Base-by-base conservation (phyloP, 1,140 invertebrate genomes). In the Lepidurus packardi region DNA sequence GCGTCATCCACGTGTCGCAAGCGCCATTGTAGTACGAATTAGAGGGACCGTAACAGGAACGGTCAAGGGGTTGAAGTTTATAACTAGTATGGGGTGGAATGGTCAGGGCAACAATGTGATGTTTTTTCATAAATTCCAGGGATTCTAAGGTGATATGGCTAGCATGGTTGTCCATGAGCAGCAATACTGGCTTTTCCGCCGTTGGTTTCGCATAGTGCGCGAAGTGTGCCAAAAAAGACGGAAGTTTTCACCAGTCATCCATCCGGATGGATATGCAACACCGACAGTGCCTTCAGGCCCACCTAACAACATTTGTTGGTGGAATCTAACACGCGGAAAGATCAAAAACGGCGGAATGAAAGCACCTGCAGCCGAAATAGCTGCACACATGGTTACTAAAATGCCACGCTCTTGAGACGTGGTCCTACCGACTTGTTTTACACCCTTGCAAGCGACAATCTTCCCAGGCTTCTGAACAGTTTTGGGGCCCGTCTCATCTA, bases 11-110 rank as follows among this genome's bases (percentile, higher is more conserved):
- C 10, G 73, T 74, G 73, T 74, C 73, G 7, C 73, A 74, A 42
- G 73, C 73, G 5, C 24, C 73, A 74, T 74, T 74, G 41, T 74
- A 74, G 9, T 47, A 47, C 16, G 45, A 11, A 16, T 87, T 87
- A 7, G 88, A 83, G 34, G 85, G 83, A 0, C 82, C 82, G 84
- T 82, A 87, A 73, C 87, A 83, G 77, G 81, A 78, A 13, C 85
- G 81, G 81, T 88, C 86, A 3, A 88, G 80, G 11, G 87, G 87
- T 79, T 88, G 86, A 76, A 88, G 81, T 80, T 84, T 85, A 81
- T 87, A 83, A 53, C 83, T 84, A 25, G 82, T 84, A 79, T 87
- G 86, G 65, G 86, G 86, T 78, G 85, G 85, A n/a, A 87, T 83
- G 81, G 85, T 85, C 9, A 88, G 80, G 74, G 86, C 43, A 73